Evolutionary conservation across 2,888 invertebrate species (phyloP).

Genomic region (Acanthosoma haemorrhoidale): DNA sequence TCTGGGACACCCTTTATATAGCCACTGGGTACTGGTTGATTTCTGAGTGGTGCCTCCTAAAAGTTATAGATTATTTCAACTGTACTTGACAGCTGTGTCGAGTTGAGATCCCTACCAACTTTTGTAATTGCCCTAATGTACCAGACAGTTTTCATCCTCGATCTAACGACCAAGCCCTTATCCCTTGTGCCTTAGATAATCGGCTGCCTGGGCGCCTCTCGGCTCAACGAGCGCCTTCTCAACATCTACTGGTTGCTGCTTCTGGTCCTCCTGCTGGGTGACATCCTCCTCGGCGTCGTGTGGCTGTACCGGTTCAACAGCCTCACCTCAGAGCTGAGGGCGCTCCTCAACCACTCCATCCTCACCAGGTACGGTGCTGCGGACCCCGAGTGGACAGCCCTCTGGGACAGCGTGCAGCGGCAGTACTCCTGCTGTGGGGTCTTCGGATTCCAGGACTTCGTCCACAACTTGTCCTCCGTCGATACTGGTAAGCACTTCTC

Average conservation of each 20-base stretch:
- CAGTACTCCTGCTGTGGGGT: constrained; percentile 77
- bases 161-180: background rate
- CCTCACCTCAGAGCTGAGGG: constrained; percentile 67
- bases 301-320: constrained; percentile 77
- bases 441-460: constrained; percentile 51
- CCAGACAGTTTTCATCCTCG: background rate
- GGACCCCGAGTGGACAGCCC: constrained; percentile 64
- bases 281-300: constrained; percentile 75
- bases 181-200: constrained; percentile 54
- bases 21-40: no score
- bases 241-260: constrained; percentile 80
- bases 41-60: no score
- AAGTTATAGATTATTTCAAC: no score
- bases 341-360: constrained; percentile 57
- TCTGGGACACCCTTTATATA: no score
- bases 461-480: constrained; percentile 35
- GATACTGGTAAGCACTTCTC: constrained; percentile 32
- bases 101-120: no score
- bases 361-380: constrained; percentile 56
- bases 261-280: constrained; percentile 72
- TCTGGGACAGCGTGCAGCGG: constrained; percentile 71
- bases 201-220: constrained; percentile 74
- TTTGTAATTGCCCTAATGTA: no score
- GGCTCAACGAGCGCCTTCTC: constrained; percentile 72
- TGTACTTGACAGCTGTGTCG: no score